A percentile compares a stretch with the other conserved stretches of the same genome.
These are phyloP conservation scores for Alcedo quadribrachys DNA, from an alignment of 2,797 vertebrate genomes.

Conservation along the genomic window DNA sequence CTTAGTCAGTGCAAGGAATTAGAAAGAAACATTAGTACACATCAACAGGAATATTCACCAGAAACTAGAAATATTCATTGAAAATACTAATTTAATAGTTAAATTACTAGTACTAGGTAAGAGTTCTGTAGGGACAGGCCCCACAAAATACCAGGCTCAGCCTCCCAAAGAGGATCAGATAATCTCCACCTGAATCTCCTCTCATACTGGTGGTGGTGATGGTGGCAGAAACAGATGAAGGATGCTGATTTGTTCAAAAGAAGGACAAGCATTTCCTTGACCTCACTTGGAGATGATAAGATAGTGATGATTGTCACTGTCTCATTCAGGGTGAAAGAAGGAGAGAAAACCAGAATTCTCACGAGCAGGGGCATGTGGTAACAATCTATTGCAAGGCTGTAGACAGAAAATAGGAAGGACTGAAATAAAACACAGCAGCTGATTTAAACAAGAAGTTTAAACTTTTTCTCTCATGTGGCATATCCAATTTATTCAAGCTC, in stretches of 20 bases:
- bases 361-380: background rate
- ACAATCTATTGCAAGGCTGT: background rate
- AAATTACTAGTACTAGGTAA: background rate
- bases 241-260: background rate
- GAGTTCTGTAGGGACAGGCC: background rate
- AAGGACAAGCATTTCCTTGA: background rate
- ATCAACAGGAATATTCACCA: background rate
- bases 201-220: background rate
- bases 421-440: background rate
- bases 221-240: background rate
- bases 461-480: background rate
- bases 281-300: background rate
- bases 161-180: background rate
- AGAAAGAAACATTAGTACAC: background rate
- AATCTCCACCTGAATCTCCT: background rate
- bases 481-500: background rate
- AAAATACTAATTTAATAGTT: background rate
- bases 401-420: background rate
- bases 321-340: background rate
- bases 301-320: background rate
- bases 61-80: background rate
- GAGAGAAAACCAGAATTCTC: background rate
- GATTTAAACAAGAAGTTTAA: background rate
- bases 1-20: background rate
- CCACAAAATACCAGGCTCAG: background rate